Conservation (phyloP, 2,113 vertebrate species). For the Capricornis sumatraensis region DNA sequence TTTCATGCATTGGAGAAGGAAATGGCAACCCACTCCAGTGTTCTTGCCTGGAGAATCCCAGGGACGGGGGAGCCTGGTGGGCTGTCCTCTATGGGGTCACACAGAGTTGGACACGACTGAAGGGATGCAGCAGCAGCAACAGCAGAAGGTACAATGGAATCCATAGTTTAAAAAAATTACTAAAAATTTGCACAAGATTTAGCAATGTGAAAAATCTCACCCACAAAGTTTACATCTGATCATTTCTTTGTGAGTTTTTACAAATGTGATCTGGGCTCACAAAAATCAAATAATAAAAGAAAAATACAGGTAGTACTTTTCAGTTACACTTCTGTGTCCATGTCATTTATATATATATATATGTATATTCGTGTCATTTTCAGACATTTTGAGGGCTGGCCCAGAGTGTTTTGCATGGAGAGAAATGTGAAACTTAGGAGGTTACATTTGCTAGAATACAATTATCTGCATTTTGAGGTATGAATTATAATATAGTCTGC, state of each 20-base stretch:
- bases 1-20: no score
- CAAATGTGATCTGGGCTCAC: neutral
- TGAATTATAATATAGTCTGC: neutral
- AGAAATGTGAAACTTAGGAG: neutral
- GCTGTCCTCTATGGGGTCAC: no score
- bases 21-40: no score
- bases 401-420: neutral
- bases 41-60: no score
- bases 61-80: no score
- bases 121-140: no score
- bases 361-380: neutral
- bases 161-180: neutral
- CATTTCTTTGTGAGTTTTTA: constrained; percentile 20
- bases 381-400: neutral
- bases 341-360: neutral
- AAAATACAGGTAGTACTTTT: neutral
- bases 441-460: neutral
- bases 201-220: neutral
- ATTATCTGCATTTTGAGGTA: neutral
- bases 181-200: neutral
- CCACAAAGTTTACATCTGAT: neutral
- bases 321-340: neutral
- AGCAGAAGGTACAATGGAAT: neutral
- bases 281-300: constrained; percentile 2
- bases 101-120: no score